These are phyloP conservation scores for Perdita meconis DNA, from an alignment of 2,888 invertebrate species.

Conservation along the genomic window DNA sequence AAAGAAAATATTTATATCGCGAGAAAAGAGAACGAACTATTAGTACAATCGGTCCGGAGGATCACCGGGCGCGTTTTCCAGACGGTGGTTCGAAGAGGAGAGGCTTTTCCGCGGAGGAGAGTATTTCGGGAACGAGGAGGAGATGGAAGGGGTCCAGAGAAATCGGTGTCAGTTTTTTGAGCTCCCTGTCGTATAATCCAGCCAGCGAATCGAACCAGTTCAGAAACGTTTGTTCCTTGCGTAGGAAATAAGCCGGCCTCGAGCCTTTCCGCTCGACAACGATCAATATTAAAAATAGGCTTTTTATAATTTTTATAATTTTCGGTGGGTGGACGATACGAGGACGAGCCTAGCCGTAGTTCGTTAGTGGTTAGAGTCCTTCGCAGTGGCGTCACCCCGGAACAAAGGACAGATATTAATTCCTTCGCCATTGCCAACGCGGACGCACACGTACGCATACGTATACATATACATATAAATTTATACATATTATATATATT, in stretches of 20 bases:
- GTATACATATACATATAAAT: slow-evolving; percentile 22
- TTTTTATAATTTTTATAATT: slow-evolving; percentile 59
- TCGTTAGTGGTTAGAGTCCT: slow-evolving; percentile 33
- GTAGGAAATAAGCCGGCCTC: slow-evolving; percentile 23
- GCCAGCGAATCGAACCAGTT: slow-evolving; percentile 51
- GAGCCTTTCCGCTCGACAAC: slow-evolving; percentile 7
- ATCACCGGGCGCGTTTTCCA: background rate
- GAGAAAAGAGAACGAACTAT: background rate
- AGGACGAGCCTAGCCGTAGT: slow-evolving; percentile 32
- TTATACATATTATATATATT: slow-evolving; percentile 55
- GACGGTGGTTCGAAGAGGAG: too few relatives aligned
- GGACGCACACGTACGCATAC: slow-evolving; percentile 43
- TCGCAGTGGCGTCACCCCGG: slow-evolving; percentile 25
- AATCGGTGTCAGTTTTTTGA: slow-evolving; percentile 10
- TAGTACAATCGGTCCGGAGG: slow-evolving; percentile 2
- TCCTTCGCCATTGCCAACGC: slow-evolving; percentile 46
- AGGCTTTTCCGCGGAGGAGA: background rate
- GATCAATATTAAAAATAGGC: slow-evolving; percentile 32
- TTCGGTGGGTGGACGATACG: slow-evolving; percentile 45
- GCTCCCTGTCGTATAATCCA: slow-evolving; percentile 44
- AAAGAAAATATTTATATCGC: slow-evolving; percentile 12
- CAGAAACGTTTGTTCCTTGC: slow-evolving; percentile 43
- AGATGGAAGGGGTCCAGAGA: background rate
- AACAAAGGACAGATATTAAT: slow-evolving; percentile 28
- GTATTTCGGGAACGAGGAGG: background rate